Percentiles rank a stretch among this genome's conserved stretches.
phyloP scores from a whole-genome alignment of 2,888 invertebrate genomes.

The Noctua janthe region DNA sequence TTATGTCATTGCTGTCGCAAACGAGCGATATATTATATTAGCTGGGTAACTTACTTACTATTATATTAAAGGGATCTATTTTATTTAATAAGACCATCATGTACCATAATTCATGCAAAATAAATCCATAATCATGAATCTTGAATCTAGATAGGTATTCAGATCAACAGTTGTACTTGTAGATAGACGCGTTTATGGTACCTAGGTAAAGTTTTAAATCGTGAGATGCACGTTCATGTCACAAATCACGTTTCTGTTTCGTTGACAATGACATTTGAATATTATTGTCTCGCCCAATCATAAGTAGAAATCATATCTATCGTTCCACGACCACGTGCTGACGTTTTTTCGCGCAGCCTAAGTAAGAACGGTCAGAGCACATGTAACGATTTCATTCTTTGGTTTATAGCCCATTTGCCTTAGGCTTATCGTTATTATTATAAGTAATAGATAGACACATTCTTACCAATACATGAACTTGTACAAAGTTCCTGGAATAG shows the following conservation, averaged over 20 bases:
- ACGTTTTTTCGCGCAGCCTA: neutral
- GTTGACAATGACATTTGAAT: neutral
- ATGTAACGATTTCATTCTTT: neutral
- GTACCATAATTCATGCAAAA: too few species aligned
- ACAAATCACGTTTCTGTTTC: neutral
- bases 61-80: too few species aligned
- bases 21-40: too few species aligned
- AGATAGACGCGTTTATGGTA: neutral
- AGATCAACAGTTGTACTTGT: neutral
- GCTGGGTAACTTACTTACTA: too few species aligned
- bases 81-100: too few species aligned
- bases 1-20: too few species aligned
- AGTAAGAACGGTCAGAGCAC: neutral
- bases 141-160: neutral
- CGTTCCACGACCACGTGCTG: neutral
- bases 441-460: constrained; percentile 32
- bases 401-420: neutral
- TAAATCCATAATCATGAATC: too few species aligned
- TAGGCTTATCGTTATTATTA: neutral
- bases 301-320: neutral
- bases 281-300: neutral
- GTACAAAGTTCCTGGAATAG: constrained; percentile 2
- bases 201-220: neutral
- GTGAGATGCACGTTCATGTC: neutral
- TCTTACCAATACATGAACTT: constrained; percentile 17